Conservation (phyloP, 2,888 invertebrate genomes). For the Teleiodes luculella region DNA sequence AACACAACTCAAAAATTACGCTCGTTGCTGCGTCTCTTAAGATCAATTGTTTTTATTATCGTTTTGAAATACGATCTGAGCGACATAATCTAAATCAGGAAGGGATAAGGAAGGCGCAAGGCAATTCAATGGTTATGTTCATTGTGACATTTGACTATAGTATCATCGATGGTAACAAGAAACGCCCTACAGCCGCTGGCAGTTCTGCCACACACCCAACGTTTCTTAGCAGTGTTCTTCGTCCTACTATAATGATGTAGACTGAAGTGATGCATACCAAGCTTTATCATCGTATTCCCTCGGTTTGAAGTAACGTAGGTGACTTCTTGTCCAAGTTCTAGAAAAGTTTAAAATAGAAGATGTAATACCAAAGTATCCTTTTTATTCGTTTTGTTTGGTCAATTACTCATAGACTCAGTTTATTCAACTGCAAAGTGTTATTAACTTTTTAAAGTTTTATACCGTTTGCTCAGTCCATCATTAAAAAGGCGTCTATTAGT, state of each 20-base stretch:
- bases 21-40: too few relatives aligned
- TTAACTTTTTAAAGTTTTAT: too few relatives aligned
- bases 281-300: slow-evolving; percentile 2
- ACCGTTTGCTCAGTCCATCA: too few relatives aligned
- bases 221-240: neutral
- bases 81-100: neutral
- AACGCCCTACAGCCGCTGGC: slow-evolving; percentile 1
- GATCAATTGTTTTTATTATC: too few relatives aligned
- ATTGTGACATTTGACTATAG: neutral
- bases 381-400: too few relatives aligned
- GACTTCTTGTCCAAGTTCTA: neutral
- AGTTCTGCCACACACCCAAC: neutral
- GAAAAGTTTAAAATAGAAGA: neutral
- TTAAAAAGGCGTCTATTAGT: too few relatives aligned
- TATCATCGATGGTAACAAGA: neutral
- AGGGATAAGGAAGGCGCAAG: neutral
- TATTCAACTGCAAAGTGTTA: too few relatives aligned
- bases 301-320: neutral
- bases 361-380: too few relatives aligned
- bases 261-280: neutral
- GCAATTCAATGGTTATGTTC: neutral
- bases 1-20: too few relatives aligned
- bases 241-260: neutral
- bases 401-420: too few relatives aligned
- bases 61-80: neutral